Evolutionary conservation across 1,140 invertebrate species (phyloP), one percentile per base, ranked within the genome.

Genomic region (Cydia pomonella): DNA sequence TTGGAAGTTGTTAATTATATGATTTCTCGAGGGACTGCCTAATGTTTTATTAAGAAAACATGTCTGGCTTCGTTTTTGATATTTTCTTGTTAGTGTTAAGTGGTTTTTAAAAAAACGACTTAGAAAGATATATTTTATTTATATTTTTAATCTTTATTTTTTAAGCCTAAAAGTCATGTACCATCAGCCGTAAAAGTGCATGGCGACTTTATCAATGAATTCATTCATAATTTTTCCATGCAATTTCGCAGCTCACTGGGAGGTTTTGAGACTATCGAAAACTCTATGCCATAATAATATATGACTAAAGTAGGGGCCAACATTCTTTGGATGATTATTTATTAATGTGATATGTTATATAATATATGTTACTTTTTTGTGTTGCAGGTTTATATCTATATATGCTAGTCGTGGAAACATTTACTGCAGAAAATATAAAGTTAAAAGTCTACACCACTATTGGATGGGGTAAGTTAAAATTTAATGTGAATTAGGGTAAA

Each of bases 401-500:
- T 89, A 96, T 98, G 86, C 93, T 99, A 75, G 98, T 99, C 27
- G 98, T 99, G 50, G 96, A 97, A 92, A 98, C 97, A 1, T 97
- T 98, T 85, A 97, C 96, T 4, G 96, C 97, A 50, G 97, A 99
- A 85, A 98, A 97, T 86, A 97, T 99, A 77, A 97, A 97, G 89
- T 94, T 98, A 27, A 94, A 96, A 91, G 95, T 97, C 50, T 99
- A 98, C 87, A 94, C 96, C 3, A 91, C 96, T 18, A 97, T 99
- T 76, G 98, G 98, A 73, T 99, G 98, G 98, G 97, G 98, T 99
- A 94, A 96, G 97, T 95, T 63, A 69, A 9, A 2, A 18, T 41
- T 18, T 2, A 38, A 13, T 71, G n/a, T 25, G 21, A 33, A n/a
- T n/a, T n/a, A n/a, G n/a, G n/a, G n/a, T n/a, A n/a, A n/a, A n/a